Base-by-base conservation (phyloP, 1,140 invertebrate species). In the Lutraria rhynchaena region DNA sequence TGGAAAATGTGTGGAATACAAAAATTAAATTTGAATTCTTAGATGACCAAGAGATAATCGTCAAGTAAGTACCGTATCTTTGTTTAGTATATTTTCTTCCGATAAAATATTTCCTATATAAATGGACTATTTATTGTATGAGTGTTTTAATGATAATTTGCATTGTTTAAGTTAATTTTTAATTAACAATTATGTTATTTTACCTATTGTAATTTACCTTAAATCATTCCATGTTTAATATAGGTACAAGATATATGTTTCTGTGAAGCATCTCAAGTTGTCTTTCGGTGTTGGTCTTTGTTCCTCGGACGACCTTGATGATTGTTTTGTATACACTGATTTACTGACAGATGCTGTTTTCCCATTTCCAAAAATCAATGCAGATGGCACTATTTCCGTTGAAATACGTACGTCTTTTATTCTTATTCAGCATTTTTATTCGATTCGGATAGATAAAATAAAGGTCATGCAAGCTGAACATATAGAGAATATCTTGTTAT, bases 201-300 rank as follows among this genome's bases (percentile, higher is more conserved):
- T n/a, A n/a, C n/a, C n/a, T n/a, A n/a, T n/a, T n/a, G n/a, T n/a
- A n/a, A n/a, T n/a, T n/a, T n/a, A n/a, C n/a, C n/a, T n/a, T n/a
- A n/a, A n/a, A n/a, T n/a, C n/a, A n/a, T n/a, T n/a, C n/a, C n/a
- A n/a, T n/a, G n/a, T n/a, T n/a, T n/a, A n/a, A n/a, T 46, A 46
- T 46, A 58, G 55, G 24, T 58, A 58, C n/a, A 58, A 24, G 24
- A 58, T 58, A 3, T 3, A 27, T 17, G 55, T n/a, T 11, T 24
- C 65, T 11, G 4, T 15, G 24, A 49, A 70, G 35, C 7, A 41
- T 7, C n/a, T 74, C n/a, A 61, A 61, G 33, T 0, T 63, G 27
- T 49, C 74, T 19, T 63, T 76, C 51, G 58, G 58, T n/a, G 74
- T 41, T 53, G 74, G 74, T 4, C 22, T 76, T 19, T 76, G 74